Evolutionary conservation across 2,888 invertebrate species (phyloP).

Genomic region (Parnassius mnemosyne): DNA sequence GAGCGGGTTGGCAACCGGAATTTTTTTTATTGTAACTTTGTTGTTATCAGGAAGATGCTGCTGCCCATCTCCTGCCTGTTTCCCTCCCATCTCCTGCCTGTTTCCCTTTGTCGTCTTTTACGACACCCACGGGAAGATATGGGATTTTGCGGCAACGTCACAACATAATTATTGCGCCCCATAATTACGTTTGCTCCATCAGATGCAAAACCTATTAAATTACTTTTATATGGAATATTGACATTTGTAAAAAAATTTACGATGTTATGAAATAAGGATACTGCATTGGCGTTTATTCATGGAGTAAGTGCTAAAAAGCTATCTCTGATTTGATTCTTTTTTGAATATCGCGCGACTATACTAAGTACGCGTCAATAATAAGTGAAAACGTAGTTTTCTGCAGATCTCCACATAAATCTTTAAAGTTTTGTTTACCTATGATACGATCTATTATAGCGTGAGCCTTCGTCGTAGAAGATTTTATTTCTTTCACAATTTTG

Average conservation of each 20-base stretch:
- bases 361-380: neutral
- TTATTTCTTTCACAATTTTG: constrained; percentile 22
- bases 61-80: no score
- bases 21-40: no score
- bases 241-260: constrained; percentile 23
- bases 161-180: constrained; percentile 31
- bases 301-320: constrained; percentile 1
- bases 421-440: no score
- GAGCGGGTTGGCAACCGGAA: no score
- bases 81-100: no score
- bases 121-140: no score
- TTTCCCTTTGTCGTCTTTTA: no score
- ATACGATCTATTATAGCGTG: no score
- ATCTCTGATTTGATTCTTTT: constrained; percentile 21
- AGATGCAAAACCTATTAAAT: constrained; percentile 34
- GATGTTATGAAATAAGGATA: constrained; percentile 15
- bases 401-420: no score
- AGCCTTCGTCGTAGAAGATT: no score
- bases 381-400: no score
- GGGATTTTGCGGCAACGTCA: constrained; percentile 26
- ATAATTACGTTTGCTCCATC: constrained; percentile 36
- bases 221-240: constrained; percentile 22
- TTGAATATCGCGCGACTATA: constrained; percentile 11
- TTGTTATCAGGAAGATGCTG: no score
- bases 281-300: neutral